phyloP scores from a whole-genome alignment of 2,888 invertebrate species.

The Microctonus brassicae region DNA sequence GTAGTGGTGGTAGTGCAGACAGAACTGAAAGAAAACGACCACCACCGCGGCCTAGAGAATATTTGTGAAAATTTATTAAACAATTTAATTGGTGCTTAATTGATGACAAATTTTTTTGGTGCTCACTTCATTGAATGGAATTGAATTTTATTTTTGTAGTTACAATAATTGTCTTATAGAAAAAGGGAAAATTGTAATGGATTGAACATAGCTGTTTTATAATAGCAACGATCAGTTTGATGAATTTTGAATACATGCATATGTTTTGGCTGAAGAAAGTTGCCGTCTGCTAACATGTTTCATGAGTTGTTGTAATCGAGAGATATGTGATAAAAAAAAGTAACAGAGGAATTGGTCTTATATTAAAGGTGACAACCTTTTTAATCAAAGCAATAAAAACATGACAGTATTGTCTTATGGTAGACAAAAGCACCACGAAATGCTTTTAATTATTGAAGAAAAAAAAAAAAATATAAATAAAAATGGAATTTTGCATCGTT shows the following conservation, averaged over 20 bases:
- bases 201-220: background rate
- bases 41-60: slow-evolving; percentile 66
- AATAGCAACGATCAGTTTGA: too few species aligned
- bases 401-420: background rate
- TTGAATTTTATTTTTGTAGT: background rate
- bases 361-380: background rate
- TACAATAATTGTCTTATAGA: background rate
- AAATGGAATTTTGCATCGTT: background rate
- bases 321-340: background rate
- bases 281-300: background rate
- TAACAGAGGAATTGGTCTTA: background rate
- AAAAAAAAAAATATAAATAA: too few species aligned
- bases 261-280: slow-evolving; percentile 4
- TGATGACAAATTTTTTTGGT: background rate
- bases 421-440: too few species aligned
- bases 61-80: slow-evolving; percentile 63
- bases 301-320: background rate
- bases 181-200: background rate
- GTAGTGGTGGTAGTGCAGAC: slow-evolving; percentile 43
- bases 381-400: background rate
- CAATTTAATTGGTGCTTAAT: slow-evolving; percentile 4
- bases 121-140: background rate
- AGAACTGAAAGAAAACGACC: slow-evolving; percentile 62
- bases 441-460: too few species aligned
- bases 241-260: too few species aligned